These are phyloP conservation scores for Trigoniulus corallinus DNA, from an alignment of 1,140 invertebrate species.

Conservation along the genomic window DNA sequence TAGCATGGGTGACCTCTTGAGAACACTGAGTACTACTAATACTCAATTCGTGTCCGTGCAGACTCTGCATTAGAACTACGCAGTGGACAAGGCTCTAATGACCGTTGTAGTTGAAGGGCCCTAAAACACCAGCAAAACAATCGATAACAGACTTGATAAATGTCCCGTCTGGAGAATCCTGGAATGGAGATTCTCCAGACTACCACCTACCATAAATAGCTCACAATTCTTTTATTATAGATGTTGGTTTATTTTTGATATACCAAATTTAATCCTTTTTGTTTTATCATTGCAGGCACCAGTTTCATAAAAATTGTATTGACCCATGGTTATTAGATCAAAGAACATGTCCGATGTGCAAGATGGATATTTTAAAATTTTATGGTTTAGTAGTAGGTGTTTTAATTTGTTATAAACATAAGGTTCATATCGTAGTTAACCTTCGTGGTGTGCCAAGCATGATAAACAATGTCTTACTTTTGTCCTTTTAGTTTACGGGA, in stretches of 20 bases:
- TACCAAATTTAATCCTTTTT: not conserved
- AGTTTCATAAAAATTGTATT: conserved; percentile 85
- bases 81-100: too few species aligned
- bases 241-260: not conserved
- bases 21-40: too few species aligned
- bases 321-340: conserved; percentile 88
- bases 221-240: not conserved
- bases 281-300: conserved; percentile 49
- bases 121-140: too few species aligned
- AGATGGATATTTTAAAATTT: conserved; percentile 82
- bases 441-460: not conserved
- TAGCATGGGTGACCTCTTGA: too few species aligned
- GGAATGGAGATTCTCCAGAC: too few species aligned
- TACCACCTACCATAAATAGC: not conserved
- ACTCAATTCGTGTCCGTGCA: too few species aligned
- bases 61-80: too few species aligned
- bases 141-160: too few species aligned
- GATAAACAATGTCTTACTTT: conserved; percentile 17
- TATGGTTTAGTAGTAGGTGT: conserved; percentile 55
- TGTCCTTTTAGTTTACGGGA: conserved; percentile 42
- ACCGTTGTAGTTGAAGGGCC: too few species aligned
- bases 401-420: conserved; percentile 1
- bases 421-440: not conserved
- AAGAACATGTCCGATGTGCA: conserved; percentile 87
- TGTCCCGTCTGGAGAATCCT: too few species aligned